Evolutionary conservation across 2,888 invertebrate species (phyloP).

Genomic region (Lepidonotus clava): DNA sequence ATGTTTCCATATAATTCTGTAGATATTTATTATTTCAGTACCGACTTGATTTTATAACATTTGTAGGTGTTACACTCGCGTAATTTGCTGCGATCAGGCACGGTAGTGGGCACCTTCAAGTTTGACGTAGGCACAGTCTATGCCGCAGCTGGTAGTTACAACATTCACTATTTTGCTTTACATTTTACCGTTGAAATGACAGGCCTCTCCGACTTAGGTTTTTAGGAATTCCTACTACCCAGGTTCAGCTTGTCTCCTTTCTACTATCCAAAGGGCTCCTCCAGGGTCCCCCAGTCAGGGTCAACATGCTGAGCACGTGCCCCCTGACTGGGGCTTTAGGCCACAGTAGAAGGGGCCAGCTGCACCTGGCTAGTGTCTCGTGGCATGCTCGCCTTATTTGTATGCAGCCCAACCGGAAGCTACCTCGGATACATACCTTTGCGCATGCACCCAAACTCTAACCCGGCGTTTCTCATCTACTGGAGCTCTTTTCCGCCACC

Average conservation of each 20-base stretch:
- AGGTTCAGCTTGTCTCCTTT: background rate
- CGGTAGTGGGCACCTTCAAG: constrained; percentile 85
- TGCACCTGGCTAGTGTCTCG: background rate
- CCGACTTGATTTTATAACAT: constrained; percentile 41
- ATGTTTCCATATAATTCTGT: background rate
- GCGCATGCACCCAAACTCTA: constrained; percentile 53
- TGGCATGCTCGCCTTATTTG: constrained; percentile 35
- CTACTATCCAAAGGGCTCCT: background rate
- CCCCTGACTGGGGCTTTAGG: no score
- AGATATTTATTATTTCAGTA: constrained; percentile 38
- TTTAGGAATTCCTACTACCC: background rate
- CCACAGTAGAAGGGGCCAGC: no score
- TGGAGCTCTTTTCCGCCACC: background rate
- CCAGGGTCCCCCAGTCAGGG: no score
- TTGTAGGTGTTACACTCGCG: constrained; percentile 90
- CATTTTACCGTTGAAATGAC: constrained; percentile 33
- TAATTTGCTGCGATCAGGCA: constrained; percentile 90
- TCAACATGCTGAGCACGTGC: no score
- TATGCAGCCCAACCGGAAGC: constrained; percentile 37
- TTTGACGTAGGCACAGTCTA: constrained; percentile 87
- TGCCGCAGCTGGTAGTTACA: constrained; percentile 84
- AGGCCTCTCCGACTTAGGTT: constrained; percentile 48
- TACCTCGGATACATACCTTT: background rate
- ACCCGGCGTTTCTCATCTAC: no score
- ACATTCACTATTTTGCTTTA: constrained; percentile 47